Base-by-base conservation (phyloP, 2,113 vertebrate genomes). In the Bubalus kerabau region DNA sequence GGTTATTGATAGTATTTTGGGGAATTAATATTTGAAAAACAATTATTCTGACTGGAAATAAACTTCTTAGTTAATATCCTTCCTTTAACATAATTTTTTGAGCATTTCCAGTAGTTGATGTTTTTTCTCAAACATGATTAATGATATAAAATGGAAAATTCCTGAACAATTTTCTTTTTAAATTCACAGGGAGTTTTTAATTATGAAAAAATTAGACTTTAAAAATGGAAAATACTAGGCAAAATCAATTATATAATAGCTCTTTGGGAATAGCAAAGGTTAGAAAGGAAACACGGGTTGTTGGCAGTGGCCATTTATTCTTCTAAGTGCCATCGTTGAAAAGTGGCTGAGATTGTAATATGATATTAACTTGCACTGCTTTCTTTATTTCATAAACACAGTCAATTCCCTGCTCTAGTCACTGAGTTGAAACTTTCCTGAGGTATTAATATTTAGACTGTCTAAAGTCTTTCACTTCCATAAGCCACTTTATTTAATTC, bases 401-500 rank as follows among this genome's bases (percentile, higher is more conserved):
- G 19, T 40, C 59, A 83, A 50, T 4, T 92, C 81, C 28, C 24
- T 52, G 87, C 6, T 74, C 8, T 12, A 16, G 36, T 54, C 15
- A 50, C 67, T 83, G 80, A 62, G 32, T 94, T 57, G 48, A 64
- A 96, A 85, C 78, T 98, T 98, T 85, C 40, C 32, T 28, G 43
- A 95, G 23, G 21, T 88, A 90, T 52, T 90, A 57, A 60, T 93
- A 87, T 67, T 95, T 94, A 94, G 86, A 82, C 43, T 96, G 97
- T 82, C 32, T 62, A n/a, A 96, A 82, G 67, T 83, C 62, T 96
- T 96, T 90, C 87, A 96, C 81, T 97, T 94, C 89, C 90, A 82
- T 81, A 90, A 93, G 19, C 87, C 93, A 97, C 97, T 98, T 98
- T 94, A 95, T 90, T 97, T 98, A 98, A 98, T 98, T 98, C 32